Evolutionary conservation across 2,888 invertebrate species (phyloP), one percentile per base, ranked within the genome.

Genomic region (Polia nebulosa): DNA sequence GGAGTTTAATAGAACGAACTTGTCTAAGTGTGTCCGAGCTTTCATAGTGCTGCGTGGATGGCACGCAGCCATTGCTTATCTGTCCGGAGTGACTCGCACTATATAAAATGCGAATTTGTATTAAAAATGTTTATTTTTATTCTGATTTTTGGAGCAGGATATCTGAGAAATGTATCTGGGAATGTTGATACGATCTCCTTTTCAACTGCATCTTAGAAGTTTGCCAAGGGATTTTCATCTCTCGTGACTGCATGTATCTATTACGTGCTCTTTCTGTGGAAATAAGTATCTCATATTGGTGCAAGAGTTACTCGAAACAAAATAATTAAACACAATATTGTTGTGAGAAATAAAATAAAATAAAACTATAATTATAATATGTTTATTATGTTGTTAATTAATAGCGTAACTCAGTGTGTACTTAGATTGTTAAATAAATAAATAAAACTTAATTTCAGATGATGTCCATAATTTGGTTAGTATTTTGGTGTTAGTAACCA

Each of bases 11-110:
- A 80, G 81, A 74, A 82, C 67, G 39, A 72, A 82, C 55, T 80
- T 71, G 77, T 80, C 67, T 52, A 72, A 71, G 70, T 44, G 55
- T 74, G 74, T 77, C 68, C 71, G 29, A 74, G 58, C 68, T 77
- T 72, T 80, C 82, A 82, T 76, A 56, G 61, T 59, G 68, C 53
- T 70, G 77, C 72, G 77, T 82, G 62, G 58, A 82, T 80, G 82
- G 83, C 83, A 82, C 77, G 58, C 77, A 73, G 77, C 83, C 74
- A 81, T 74, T 61, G 62, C 73, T 81, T 82, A 82, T 82, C 58
- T 61, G 17, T 49, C 22, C n/a, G 15, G 57, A 72, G 57, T 68
- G 67, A 72, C 69, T 70, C 55, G 47, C 69, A 70, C 64, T 52
- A 72, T 68, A 80, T 68, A 78, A 78, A 72, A 78, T 65, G 34